Evolutionary conservation across 2,888 invertebrate species (phyloP), one percentile per base, ranked within the genome.

Genomic region (Catonia carolina): DNA sequence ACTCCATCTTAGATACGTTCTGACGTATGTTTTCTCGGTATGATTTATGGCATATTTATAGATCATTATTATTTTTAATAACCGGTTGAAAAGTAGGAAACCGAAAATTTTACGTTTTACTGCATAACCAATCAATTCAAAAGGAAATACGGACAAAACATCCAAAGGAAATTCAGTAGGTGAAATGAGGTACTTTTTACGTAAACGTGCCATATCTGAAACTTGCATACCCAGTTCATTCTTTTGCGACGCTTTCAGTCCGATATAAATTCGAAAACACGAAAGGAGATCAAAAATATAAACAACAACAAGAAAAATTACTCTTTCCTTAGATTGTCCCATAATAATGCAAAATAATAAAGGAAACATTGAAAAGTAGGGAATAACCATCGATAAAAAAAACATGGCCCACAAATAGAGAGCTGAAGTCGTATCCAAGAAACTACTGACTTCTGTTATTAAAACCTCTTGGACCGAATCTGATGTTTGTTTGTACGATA

Each of bases 1-100:
- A 15, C 22, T 18, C 45, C 45, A 45, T 10, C 45, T 18, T 15
- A 45, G 10, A 18, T 22, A 45, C 6, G 45, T 14, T 22, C 22
- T 45, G 2, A 45, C 22, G 45, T 45, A 45, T 14, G 15, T 14
- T 45, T 20, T 45, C n/a, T 45, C 45, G n/a, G 14, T 45, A 18
- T 45, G 45, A n/a, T 45, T 14, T 7, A 17, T 4, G 3, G 22
- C 22, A n/a, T 20, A 45, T 7, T 45, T 27, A 3, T 22, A 7
- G 7, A 45, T 10, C 22, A 45, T 45, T 10, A 45, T 22, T 12
- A 45, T 8, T 8, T 22, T 22, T 7, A 20, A 2, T 2, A 22
- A 7, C 3, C 45, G 7, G 5, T 45, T 45, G 22, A 18, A 8
- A 22, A 22, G 15, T 8, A 45, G 22, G 8, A 12, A 14, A 7